Conservation (phyloP, 2,113 vertebrate genomes). For the Odontophorus gujanensis region DNA sequence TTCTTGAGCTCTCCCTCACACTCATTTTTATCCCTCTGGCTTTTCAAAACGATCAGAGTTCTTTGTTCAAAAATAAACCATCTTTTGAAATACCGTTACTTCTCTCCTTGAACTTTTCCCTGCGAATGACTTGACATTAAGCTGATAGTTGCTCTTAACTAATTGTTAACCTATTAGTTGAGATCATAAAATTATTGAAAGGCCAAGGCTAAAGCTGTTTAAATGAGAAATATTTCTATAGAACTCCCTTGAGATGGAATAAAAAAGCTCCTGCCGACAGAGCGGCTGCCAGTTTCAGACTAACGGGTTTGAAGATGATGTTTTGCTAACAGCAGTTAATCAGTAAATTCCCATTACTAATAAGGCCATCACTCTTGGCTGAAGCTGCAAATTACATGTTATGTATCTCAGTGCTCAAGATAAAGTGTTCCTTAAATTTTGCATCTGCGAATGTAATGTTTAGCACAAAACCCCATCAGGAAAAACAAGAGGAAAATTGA, state of each 20-base stretch:
- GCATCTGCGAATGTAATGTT: conserved; percentile 61
- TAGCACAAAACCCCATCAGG: conserved; percentile 46
- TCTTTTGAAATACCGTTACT: conserved; percentile 62
- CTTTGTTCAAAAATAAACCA: conserved; percentile 43
- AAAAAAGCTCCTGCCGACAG: conserved; percentile 44
- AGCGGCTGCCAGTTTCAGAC: conserved; percentile 60
- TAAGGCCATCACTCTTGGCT: conserved; percentile 79
- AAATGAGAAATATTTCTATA: conserved; percentile 72
- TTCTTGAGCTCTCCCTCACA: not conserved
- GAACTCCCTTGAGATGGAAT: conserved; percentile 55
- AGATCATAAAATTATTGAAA: conserved; percentile 72
- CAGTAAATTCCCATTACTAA: conserved; percentile 78
- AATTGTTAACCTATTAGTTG: conserved; percentile 77
- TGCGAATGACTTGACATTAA: conserved; percentile 61
- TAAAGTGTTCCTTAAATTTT: conserved; percentile 68
- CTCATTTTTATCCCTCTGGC: conserved; percentile 39
- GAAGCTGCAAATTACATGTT: conserved; percentile 72
- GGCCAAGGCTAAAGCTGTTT: conserved; percentile 70
- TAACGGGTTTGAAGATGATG: conserved; percentile 70
- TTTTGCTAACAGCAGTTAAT: conserved; percentile 81
- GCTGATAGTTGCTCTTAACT: conserved; percentile 73
- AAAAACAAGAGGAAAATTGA: conserved; percentile 61
- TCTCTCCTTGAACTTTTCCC: conserved; percentile 76
- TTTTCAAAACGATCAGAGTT: conserved; percentile 19
- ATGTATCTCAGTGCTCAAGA: conserved; percentile 65